phyloP scores from a whole-genome alignment of 1,140 invertebrate species.

The Eciton burchellii region DNA sequence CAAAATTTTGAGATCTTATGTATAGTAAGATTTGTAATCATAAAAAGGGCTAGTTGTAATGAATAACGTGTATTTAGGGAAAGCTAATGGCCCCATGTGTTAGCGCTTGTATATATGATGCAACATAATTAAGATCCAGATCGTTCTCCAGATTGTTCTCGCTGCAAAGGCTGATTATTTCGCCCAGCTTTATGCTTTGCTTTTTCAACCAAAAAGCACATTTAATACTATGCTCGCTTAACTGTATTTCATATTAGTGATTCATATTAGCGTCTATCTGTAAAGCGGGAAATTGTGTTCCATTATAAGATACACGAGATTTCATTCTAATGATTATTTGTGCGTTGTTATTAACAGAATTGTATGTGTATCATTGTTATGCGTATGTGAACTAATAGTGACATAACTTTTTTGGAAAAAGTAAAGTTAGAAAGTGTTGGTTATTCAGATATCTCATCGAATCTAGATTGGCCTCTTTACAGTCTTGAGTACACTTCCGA shows the following conservation, averaged over 20 bases:
- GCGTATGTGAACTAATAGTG: no score
- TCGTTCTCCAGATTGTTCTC: conserved; percentile 23
- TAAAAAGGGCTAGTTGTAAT: no score
- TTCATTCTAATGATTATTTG: neutral
- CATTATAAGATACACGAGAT: neutral
- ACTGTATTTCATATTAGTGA: neutral
- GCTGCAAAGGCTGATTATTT: conserved; percentile 32
- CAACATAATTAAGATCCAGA: conserved; percentile 12
- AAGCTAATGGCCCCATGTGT: conserved; percentile 20
- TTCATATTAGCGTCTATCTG: conserved; percentile 29
- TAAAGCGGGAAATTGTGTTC: neutral
- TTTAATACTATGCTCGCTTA: conserved; percentile 37
- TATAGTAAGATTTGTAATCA: neutral
- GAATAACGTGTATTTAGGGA: conserved; percentile 9
- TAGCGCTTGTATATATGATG: conserved; percentile 29
- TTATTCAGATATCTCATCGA: no score
- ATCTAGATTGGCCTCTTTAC: no score
- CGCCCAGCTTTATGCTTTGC: conserved; percentile 20
- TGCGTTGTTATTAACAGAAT: no score
- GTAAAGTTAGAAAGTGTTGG: no score
- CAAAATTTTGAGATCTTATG: neutral
- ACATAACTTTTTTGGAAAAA: no score
- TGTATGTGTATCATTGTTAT: no score
- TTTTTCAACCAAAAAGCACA: conserved; percentile 51
- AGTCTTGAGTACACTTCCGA: no score